Conservation (phyloP, 2,797 vertebrate genomes). For the Telmatherina bonti region DNA sequence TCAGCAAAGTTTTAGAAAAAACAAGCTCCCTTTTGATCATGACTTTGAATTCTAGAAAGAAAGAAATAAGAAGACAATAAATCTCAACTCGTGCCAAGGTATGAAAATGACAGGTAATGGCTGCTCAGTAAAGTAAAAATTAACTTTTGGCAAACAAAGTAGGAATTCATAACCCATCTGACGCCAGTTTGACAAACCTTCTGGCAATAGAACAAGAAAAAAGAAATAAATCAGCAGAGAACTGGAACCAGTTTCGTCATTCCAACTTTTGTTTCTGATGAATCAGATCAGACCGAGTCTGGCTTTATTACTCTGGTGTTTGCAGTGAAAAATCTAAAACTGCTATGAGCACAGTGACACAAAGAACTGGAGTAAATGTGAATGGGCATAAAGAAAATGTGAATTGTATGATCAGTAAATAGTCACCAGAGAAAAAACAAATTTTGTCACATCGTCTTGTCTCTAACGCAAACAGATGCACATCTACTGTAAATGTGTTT, state of each 20-base stretch:
- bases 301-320: conserved; percentile 31
- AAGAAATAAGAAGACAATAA: no score
- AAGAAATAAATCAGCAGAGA: conserved; percentile 62
- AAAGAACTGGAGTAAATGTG: conserved; percentile 27
- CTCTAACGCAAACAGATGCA: conserved; percentile 17
- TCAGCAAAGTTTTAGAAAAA: conserved; percentile 29
- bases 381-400: conserved; percentile 30
- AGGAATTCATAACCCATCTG: conserved; percentile 69
- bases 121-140: conserved; percentile 61
- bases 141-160: conserved; percentile 69
- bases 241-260: conserved; percentile 69
- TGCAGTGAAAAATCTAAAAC: conserved; percentile 39
- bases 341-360: conserved; percentile 29
- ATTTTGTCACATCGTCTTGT: conserved; percentile 35
- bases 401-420: conserved; percentile 15
- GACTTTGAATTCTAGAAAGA: conserved; percentile 28
- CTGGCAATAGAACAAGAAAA: conserved; percentile 61
- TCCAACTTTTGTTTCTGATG: conserved; percentile 64
- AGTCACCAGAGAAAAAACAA: conserved; percentile 21
- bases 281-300: conserved; percentile 57
- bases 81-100: conserved; percentile 40
- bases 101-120: conserved; percentile 72
- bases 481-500: conserved; percentile 30
- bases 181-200: conserved; percentile 72
- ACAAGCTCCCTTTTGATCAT: conserved; percentile 44